phyloP scores from a whole-genome alignment of 2,797 vertebrate genomes.

The Streptopelia turtur region DNA sequence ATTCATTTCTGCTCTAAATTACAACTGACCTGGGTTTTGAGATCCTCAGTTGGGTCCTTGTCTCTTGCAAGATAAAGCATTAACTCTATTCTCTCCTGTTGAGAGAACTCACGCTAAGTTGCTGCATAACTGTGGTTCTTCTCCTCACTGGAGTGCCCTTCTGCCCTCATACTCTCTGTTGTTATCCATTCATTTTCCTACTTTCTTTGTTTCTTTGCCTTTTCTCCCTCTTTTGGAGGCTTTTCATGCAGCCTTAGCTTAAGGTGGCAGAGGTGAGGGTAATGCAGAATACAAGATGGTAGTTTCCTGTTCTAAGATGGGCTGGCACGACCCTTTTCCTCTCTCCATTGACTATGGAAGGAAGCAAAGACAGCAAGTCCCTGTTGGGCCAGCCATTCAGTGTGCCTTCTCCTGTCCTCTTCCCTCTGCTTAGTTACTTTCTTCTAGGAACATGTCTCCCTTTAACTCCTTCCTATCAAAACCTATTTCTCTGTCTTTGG shows the following conservation, averaged over 20 bases:
- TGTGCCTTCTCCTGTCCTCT: background rate
- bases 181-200: background rate
- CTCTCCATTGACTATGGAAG: background rate
- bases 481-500: background rate
- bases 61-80: background rate
- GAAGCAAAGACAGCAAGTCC: background rate
- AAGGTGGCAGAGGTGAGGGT: background rate
- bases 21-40: background rate
- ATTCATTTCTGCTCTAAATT: background rate
- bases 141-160: background rate
- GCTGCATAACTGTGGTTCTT: background rate
- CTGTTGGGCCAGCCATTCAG: background rate
- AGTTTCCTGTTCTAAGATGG: background rate
- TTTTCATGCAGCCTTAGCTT: background rate
- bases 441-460: background rate
- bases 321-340: background rate
- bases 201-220: background rate
- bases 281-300: background rate
- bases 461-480: background rate
- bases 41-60: background rate
- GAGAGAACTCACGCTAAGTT: background rate
- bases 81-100: background rate
- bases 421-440: background rate
- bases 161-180: background rate
- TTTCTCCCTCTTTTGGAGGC: background rate